Evolutionary conservation across 2,113 vertebrate genomes (phyloP), one percentile per base, ranked within the genome.

Genomic region (Poicephalus gulielmi): DNA sequence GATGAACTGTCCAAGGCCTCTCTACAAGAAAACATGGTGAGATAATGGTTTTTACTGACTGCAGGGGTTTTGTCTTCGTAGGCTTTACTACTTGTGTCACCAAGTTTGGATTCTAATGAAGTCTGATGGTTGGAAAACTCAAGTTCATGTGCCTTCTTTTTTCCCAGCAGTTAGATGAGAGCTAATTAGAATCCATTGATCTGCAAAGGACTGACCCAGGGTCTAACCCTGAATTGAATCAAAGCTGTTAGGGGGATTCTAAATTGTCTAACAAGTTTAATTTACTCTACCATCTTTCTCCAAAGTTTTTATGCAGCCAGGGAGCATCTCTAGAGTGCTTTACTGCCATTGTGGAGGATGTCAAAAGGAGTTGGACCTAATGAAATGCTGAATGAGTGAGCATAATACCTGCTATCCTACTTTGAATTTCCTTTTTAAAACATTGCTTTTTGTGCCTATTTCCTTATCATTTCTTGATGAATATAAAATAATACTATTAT

Each of bases 161-260:
- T 84, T 59, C 23, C 70, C 46, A 60, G 78, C 11, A 70, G 83
- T 88, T 97, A 82, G 70, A 79, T 79, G 83, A 94, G 70, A 95
- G 30, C 86, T 96, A 93, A 96, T 97, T 95, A 92, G 74, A 13
- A 37, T 60, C 59, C 74, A 90, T 96, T 92, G 94, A 95, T 97
- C 93, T 92, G 57, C 63, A 68, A 88, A 73, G 74, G 68, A 82
- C 77, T 96, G 92, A 92, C 86, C 74, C 74, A 24, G 70, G 33
- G 77, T 94, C 83, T 94, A 93, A 86, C 83, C 90, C 73, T 75
- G 43, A 41, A 87, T 62, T 90, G 93, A 95, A 90, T 86, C 13
- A 53, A 50, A 94, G 80, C 52, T 66, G 66, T 68, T 86, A n/a
- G 57, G 77, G 59, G 68, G 66, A 88, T 95, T 93, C 59, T 71